These are phyloP conservation scores for Melanostigma gelatinosum DNA, from an alignment of 2,113 vertebrate species.

Conservation along the genomic window DNA sequence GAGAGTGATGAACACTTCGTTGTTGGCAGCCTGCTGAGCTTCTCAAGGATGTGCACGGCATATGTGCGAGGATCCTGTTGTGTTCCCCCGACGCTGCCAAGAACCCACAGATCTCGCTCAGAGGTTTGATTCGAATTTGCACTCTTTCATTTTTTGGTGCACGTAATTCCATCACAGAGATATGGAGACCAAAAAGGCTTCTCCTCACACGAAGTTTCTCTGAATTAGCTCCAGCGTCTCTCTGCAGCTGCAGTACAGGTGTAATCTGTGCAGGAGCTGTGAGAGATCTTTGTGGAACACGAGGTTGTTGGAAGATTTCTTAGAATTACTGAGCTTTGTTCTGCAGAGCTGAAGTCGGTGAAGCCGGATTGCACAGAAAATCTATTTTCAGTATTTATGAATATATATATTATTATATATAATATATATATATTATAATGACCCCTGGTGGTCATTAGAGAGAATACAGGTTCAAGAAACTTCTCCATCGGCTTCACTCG, in stretches of 20 bases:
- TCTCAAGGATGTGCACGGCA: conserved; percentile 66
- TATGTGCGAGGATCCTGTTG: conserved; percentile 76
- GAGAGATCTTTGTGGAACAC: conserved; percentile 18
- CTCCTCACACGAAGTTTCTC: conserved; percentile 44
- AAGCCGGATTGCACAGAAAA: not conserved
- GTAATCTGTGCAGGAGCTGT: conserved; percentile 40
- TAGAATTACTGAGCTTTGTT: conserved; percentile 27
- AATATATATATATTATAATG: too few species aligned
- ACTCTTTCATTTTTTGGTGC: conserved; percentile 60
- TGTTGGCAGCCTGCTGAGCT: conserved; percentile 66
- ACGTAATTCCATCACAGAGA: conserved; percentile 63
- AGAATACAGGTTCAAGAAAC: too few species aligned
- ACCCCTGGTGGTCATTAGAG: too few species aligned
- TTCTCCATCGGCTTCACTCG: too few species aligned
- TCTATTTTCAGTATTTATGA: not conserved
- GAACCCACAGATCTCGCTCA: conserved; percentile 67
- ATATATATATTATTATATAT: too few species aligned
- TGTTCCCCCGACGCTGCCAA: conserved; percentile 62
- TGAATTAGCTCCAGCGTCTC: conserved; percentile 62
- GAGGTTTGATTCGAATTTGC: conserved; percentile 67
- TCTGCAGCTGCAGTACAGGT: conserved; percentile 27
- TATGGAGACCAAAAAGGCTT: conserved; percentile 37
- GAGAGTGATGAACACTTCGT: conserved; percentile 71
- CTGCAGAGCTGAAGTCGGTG: not conserved
- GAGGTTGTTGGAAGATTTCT: conserved; percentile 23